Base-by-base conservation (phyloP, 2,888 invertebrate genomes). In the Mesorhabditis spiculigera region DNA sequence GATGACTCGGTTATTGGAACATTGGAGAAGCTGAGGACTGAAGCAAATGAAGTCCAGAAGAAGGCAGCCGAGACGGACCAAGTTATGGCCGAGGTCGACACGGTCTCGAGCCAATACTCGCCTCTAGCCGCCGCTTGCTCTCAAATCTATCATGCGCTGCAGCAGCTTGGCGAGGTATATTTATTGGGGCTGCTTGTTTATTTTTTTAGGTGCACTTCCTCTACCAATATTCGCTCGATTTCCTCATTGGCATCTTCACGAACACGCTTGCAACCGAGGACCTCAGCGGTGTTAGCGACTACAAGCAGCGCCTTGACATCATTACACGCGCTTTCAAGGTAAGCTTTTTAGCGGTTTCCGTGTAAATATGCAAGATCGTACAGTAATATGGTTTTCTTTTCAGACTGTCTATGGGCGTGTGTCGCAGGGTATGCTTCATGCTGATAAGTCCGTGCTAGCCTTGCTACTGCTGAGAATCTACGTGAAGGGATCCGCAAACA, bases 131-230 rank as follows among this genome's bases (percentile, higher is more conserved):
- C 91, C 89, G 95, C 96, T 4, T 99, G 98, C 89, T 95, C 95
- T 86, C 94, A 94, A 86, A 97, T 98, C 86, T 99, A 97, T 89
- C 97, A 98, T 89, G 97, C 95, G 0, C 93, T 98, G 92, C 97
- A 98, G 86, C 93, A 94, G 68, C 90, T 99, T 74, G 94, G 97
- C 88, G 89, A 89, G 86, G 88, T 88, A 73, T 43, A 6, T 5
- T 8, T 42, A 42, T 10, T n/a, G 10, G n/a, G n/a, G n/a, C 8
- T 50, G 8, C n/a, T 50, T 50, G 58, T 13, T n/a, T 13, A 50
- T n/a, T 50, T 43, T 44, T 79, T 68, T 93, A 96, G 90, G 93
- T 99, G 45, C 97, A 98, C 89, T 97, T 96, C 91, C 89, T 99
- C 77, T 98, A 98, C 88, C 97, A 98, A 87, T 98, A 95, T 88